Evolutionary conservation across 2,888 invertebrate species (phyloP).

Genomic region (Melolontha melolontha): DNA sequence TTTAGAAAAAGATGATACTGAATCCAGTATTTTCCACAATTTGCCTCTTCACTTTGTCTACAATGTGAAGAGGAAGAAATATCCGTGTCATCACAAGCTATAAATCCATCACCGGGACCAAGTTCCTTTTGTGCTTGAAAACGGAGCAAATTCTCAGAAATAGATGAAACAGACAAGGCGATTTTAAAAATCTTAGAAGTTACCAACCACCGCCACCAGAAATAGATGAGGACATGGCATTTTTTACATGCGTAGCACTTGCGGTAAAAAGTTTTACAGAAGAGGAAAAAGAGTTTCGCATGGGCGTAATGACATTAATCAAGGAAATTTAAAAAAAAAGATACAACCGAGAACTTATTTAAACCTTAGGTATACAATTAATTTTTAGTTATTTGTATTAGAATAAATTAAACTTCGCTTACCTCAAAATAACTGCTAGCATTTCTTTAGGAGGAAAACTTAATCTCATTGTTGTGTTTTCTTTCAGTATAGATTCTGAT

Average conservation of each 20-base stretch:
- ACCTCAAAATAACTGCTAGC: no score
- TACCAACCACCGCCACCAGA: slow-evolving; percentile 7
- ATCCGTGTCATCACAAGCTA: slow-evolving; percentile 9
- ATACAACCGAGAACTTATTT: no score
- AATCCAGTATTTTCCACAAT: slow-evolving; percentile 33
- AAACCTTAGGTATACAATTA: no score
- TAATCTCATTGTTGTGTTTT: no score
- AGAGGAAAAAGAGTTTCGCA: slow-evolving; percentile 31
- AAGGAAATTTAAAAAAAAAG: background rate
- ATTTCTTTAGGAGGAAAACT: no score
- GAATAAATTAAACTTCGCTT: no score
- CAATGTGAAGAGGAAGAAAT: slow-evolving; percentile 22
- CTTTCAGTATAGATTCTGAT: no score
- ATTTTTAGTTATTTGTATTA: no score
- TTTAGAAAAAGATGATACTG: slow-evolving; percentile 39
- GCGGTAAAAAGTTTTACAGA: slow-evolving; percentile 23
- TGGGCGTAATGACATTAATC: slow-evolving; percentile 3
- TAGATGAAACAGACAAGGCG: slow-evolving; percentile 29
- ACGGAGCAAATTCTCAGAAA: background rate
- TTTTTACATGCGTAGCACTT: slow-evolving; percentile 29
- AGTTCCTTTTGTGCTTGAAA: background rate
- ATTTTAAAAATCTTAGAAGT: slow-evolving; percentile 31
- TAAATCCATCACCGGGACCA: background rate
- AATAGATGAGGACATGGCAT: slow-evolving; percentile 26
- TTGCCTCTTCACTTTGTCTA: slow-evolving; percentile 1